phyloP scores from a whole-genome alignment of 2,888 invertebrate genomes.

The Neelides folsomi region DNA sequence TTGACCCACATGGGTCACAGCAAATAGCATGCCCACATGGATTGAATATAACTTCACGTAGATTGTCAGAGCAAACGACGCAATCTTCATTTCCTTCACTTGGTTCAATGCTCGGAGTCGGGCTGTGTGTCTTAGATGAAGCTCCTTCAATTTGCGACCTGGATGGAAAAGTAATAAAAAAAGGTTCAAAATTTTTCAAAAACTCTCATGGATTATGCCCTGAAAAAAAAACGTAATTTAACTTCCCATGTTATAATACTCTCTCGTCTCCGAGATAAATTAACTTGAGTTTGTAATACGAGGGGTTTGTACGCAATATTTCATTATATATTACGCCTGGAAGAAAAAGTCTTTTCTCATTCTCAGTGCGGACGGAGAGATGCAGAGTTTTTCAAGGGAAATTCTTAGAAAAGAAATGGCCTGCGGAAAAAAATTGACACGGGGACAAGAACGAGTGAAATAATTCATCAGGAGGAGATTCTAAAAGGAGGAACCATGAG shows the following conservation, averaged over 20 bases:
- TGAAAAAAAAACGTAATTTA: background rate
- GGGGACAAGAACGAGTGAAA: constrained; percentile 25
- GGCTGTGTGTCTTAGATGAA: constrained; percentile 27
- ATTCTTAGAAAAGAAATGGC: too few species aligned
- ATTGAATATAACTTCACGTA: constrained; percentile 76
- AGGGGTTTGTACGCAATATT: too few species aligned
- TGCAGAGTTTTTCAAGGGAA: too few species aligned
- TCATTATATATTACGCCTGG: too few species aligned
- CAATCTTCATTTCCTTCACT: constrained; percentile 66
- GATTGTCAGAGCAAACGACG: constrained; percentile 84
- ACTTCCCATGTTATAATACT: background rate
- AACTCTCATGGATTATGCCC: background rate
- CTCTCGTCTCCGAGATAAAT: background rate
- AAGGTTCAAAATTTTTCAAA: constrained; percentile 2
- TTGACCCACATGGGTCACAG: constrained; percentile 65
- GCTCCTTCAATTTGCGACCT: constrained; percentile 28
- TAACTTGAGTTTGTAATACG: too few species aligned
- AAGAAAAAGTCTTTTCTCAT: too few species aligned
- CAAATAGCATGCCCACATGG: constrained; percentile 89
- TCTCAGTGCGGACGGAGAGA: too few species aligned
- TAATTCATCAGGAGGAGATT: constrained; percentile 31
- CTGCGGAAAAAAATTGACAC: background rate
- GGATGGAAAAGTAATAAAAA: constrained; percentile 1
- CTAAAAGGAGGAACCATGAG: constrained; percentile 11
- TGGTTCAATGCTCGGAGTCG: constrained; percentile 31